Conservation (phyloP, 2,888 invertebrate species). For the Deilephila porcellus region DNA sequence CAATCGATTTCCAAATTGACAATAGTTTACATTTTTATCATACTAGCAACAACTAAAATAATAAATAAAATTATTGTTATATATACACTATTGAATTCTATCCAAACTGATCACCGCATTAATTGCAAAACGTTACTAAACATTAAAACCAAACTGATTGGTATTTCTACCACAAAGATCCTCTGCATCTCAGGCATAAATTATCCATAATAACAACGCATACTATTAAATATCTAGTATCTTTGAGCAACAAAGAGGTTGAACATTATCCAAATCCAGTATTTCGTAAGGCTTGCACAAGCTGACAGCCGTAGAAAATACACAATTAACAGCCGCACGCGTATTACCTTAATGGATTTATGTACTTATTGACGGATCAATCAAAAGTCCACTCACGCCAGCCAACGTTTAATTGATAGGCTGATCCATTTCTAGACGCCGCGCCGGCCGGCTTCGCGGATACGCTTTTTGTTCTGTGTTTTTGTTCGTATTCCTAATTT, state of each 20-base stretch:
- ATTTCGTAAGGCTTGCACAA: constrained; percentile 31
- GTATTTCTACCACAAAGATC: not conserved
- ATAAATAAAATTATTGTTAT: too few relatives aligned
- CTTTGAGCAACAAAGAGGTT: constrained; percentile 8
- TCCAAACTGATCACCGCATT: not conserved
- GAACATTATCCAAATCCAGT: constrained; percentile 25
- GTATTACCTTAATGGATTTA: constrained; percentile 81
- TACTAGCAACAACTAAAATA: too few relatives aligned
- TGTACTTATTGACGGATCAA: constrained; percentile 83
- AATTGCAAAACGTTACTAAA: not conserved
- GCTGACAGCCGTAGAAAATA: constrained; percentile 74
- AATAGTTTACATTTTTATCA: too few relatives aligned
- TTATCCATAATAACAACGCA: not conserved
- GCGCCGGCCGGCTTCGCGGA: constrained; percentile 31
- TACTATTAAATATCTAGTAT: constrained; percentile 6
- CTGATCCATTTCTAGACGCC: constrained; percentile 61
- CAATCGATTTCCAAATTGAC: too few relatives aligned
- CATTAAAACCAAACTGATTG: not conserved
- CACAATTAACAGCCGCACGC: constrained; percentile 75
- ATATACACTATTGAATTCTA: too few relatives aligned
- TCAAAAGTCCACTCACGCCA: constrained; percentile 70
- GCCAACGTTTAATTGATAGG: constrained; percentile 70
- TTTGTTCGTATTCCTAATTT: constrained; percentile 5
- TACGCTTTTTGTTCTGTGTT: constrained; percentile 41
- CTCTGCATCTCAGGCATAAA: not conserved